Evolutionary conservation across 1,140 invertebrate species (phyloP).

Genomic region (Drosophila willistoni): DNA sequence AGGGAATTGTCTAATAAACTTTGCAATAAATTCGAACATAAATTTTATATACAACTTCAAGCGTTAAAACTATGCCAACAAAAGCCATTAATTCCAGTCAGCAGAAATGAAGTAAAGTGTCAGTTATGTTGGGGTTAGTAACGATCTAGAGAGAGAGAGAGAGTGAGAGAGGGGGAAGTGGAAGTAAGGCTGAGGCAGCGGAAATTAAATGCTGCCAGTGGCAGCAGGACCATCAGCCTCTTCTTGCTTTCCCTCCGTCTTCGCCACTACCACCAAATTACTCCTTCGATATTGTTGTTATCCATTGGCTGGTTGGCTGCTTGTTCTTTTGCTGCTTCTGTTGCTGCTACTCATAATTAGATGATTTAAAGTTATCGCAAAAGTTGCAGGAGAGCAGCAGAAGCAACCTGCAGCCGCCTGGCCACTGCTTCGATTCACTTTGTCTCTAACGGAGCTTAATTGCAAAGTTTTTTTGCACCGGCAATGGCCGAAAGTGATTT

Average conservation of each 20-base stretch:
- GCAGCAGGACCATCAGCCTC: conserved; percentile 22
- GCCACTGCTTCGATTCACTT: conserved; percentile 60
- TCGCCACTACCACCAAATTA: not conserved
- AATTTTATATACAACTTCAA: conserved; percentile 80
- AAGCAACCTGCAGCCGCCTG: conserved; percentile 12
- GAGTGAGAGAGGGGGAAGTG: not conserved
- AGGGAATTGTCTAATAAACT: conserved; percentile 80
- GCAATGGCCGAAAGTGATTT: conserved; percentile 73
- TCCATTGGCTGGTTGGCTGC: conserved; percentile 32
- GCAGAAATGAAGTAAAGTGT: conserved; percentile 81
- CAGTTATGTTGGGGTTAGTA: conserved; percentile 55
- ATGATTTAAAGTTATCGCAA: conserved; percentile 82
- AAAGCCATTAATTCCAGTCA: conserved; percentile 82
- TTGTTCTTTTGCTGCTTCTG: conserved; percentile 63
- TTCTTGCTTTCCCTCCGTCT: not conserved
- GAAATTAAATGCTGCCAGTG: conserved; percentile 72
- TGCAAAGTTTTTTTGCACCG: conserved; percentile 70
- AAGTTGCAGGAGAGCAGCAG: conserved; percentile 58
- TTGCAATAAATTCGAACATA: conserved; percentile 82
- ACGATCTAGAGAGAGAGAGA: not conserved
- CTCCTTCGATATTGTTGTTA: conserved; percentile 21
- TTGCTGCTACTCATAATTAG: conserved; percentile 75
- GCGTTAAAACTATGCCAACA: conserved; percentile 82
- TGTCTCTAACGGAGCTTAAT: conserved; percentile 70
- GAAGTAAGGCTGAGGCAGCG: conserved; percentile 47